Evolutionary conservation across 2,797 vertebrate genomes (phyloP), one percentile per base, ranked within the genome.

Genomic region (Anguilla megastoma): DNA sequence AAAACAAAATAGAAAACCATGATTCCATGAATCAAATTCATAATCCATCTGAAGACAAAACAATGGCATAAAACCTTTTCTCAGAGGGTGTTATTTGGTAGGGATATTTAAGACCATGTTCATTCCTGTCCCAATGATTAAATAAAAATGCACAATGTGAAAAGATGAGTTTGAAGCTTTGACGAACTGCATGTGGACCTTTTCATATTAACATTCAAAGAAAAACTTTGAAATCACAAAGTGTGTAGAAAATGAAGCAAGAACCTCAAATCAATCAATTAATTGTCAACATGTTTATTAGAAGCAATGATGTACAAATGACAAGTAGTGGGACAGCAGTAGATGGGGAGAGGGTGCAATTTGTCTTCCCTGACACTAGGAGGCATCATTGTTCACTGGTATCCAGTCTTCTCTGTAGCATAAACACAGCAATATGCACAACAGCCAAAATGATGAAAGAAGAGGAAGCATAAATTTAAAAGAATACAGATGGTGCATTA

Each of bases 231-330:
- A 16, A 33, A 76, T 48, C 3, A 45, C 36, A 80, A 9, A 2
- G 48, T 45, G 41, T 45, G 21, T 18, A 24, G 41, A 48, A 45
- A 80, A 18, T 21, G 36, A 80, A 45, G 8, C 6, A 80, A 80
- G 6, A 80, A n/a, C 1, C 9, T 16, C 41, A 50, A n/a, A 14
- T 24, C 41, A 48, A 16, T 16, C 21, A n/a, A 14, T 82, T 82
- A 82, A 24, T 82, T 82, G 21, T 45, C 24, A 45, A 82, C 79
- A 50, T 82, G 41, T 82, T 82, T 82, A 82, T 82, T 82, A 50
- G 79, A 82, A 82, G 79, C 79, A 82, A 45, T 82, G 50, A 82
- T 82, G 79, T 82, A 82, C 79, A 82, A 82, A 82, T 82, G 79
- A 82, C 74, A 79, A 36, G 79, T 8, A 9, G 41, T 82, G 79